Evolutionary conservation across 2,797 vertebrate genomes (phyloP).

Genomic region (Cercopithecus diana): DNA sequence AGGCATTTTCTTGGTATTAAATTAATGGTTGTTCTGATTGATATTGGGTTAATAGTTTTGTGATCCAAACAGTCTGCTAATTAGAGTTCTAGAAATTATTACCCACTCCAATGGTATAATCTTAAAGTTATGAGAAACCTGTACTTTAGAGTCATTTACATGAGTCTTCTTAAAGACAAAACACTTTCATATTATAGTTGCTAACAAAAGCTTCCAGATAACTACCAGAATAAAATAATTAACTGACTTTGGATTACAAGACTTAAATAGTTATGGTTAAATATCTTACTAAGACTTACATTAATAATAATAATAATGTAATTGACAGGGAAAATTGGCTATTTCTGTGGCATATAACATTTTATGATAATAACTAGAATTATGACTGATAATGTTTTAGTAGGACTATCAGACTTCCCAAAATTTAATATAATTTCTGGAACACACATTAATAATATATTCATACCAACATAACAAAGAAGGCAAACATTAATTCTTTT

Average conservation of each 20-base stretch:
- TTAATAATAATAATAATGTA: not conserved
- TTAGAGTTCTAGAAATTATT: not conserved
- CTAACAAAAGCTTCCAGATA: not conserved
- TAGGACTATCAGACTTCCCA: not conserved
- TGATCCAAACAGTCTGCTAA: not conserved
- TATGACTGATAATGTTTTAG: not conserved
- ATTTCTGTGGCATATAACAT: not conserved
- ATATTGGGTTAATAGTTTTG: not conserved
- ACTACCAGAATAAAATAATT: not conserved
- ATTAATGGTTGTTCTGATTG: not conserved
- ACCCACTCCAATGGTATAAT: not conserved
- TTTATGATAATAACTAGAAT: not conserved
- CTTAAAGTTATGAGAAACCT: not conserved
- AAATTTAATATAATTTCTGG: not conserved
- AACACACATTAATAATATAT: not conserved
- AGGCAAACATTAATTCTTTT: not conserved
- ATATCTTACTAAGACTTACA: not conserved
- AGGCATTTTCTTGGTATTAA: not conserved
- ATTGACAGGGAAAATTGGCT: not conserved
- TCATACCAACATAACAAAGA: not conserved
- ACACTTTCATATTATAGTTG: not conserved
- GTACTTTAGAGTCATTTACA: not conserved
- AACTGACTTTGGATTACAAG: not conserved
- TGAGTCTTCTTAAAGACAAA: not conserved
- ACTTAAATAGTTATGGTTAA: not conserved